Base-by-base conservation (phyloP, 2,797 vertebrate species). In the Miichthys miiuy region DNA sequence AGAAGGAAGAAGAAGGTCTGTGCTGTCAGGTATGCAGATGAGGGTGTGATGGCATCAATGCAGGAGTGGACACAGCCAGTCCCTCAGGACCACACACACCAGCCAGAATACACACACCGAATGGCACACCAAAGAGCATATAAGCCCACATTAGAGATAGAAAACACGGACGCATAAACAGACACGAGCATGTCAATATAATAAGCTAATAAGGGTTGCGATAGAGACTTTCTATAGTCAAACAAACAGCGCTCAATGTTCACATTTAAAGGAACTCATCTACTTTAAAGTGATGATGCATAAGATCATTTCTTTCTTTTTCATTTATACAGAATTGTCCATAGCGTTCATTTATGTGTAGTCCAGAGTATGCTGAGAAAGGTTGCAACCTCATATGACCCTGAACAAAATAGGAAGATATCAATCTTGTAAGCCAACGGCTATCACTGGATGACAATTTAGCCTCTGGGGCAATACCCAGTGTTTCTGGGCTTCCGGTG, bases 11-110 rank as follows among this genome's bases (percentile, higher is more conserved):
- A 70, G 69, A 79, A 81, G 86, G 80, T 86, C 85, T 80, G 68
- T 58, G 87, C 87, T 91, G 89, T 92, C 92, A 91, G 76, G 68
- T 91, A 93, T 90, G 85, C 79, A 93, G 82, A 92, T 93, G 85
- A 90, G 86, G 44, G n/a, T 34, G 70, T 77, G 87, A 88, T 81
- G 80, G 67, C 87, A 87, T 91, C 89, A 88, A 88, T 89, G 82
- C 87, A 81, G 68, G 75, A 83, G 87, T 80, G 86, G 84, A 88
- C 87, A 85, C 76, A 83, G 77, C 27, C 61, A 20, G 69, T 91
- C 88, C 87, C 91, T 68, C 44, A 73, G 91, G 91, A 89, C 68
- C 34, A 27, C 75, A 68, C 64, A 68, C 78, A 77, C 67, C 52
- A 67, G 46, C 52, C 60, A 47, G 9, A 71, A 62, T 73, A 84